Base-by-base conservation (phyloP, 2,797 vertebrate species). In the Otolemur crassicaudatus region DNA sequence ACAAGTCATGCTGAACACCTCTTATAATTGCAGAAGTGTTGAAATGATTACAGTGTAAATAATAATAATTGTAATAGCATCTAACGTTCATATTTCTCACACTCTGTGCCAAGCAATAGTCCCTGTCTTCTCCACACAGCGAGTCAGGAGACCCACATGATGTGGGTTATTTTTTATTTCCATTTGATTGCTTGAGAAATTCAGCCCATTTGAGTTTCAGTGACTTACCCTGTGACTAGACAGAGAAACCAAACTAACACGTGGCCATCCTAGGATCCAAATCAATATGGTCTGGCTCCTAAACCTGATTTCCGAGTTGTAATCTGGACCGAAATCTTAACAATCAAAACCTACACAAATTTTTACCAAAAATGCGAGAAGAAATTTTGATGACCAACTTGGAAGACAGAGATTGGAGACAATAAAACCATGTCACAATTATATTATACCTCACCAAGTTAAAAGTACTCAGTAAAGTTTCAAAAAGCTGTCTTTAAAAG, bases 401-500 rank as follows among this genome's bases (percentile, higher is more conserved):
- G 3, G 3, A 90, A 94, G 23, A 75, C 13, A 88, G 8, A 89
- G 5, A 67, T 49, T 90, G 20, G 27, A 58, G 29, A 67, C 86
- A 87, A 56, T 49, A 81, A 94, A 96, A 87, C 1, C 1, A 56
- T 20, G 29, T 60, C 34, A 37, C 34, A 23, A 17, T 60, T 69
- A 46, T 79, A 17, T 53, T 69, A 46, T 79, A 88, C 7, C 13
- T 90, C 7, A 37, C 23, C 20, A 89, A 81, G 20, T 69, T 77
- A 84, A 91, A 94, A 72, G 20, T 76, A 22, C 8, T 88, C 75
- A 25, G 60, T 80, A 72, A 84, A 77, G 17, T 95, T 60, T 80
- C 37, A 91, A 92, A 60, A 73, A 84, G 53, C 29, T 90, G 5
- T 73, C 88, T 84, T 93, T 93, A 49, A 95, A 94, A 91, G 22